Evolutionary conservation across 2,113 vertebrate species (phyloP).

Genomic region (Alexandromys fortis): DNA sequence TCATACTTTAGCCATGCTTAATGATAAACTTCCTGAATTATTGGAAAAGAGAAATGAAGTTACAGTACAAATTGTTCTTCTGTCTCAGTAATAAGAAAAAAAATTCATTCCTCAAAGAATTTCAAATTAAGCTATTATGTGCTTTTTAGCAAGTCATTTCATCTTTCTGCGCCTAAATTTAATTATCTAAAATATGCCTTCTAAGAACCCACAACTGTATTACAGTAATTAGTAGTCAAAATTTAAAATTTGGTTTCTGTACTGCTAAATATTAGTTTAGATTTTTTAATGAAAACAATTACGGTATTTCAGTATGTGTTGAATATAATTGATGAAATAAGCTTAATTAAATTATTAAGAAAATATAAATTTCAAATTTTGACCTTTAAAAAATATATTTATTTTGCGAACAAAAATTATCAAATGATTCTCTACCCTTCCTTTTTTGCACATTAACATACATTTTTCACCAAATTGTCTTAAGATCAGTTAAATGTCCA

Average conservation of each 20-base stretch:
- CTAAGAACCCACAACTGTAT: neutral
- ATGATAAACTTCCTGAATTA: conserved; percentile 27
- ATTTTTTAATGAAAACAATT: conserved; percentile 42
- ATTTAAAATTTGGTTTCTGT: neutral
- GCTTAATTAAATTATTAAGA: conserved; percentile 27
- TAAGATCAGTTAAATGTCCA: neutral
- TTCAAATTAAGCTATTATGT: conserved; percentile 29
- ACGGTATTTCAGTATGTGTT: neutral
- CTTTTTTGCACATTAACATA: neutral
- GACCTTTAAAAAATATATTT: conserved; percentile 23
- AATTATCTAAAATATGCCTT: conserved; percentile 46
- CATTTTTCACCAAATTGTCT: conserved; percentile 19
- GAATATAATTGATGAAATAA: neutral
- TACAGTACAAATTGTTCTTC: neutral
- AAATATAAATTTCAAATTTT: conserved; percentile 52
- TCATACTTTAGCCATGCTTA: neutral
- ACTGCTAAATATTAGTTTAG: neutral
- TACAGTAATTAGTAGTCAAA: neutral
- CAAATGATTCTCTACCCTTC: neutral
- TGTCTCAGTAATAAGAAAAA: conserved; percentile 28
- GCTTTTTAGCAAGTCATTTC: conserved; percentile 13
- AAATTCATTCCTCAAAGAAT: neutral
- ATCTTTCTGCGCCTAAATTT: neutral
- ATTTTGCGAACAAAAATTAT: neutral
- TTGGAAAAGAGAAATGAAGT: conserved; percentile 56